A percentile compares a stretch with the other conserved stretches of the same genome.
phyloP scores from a whole-genome alignment of 2,113 vertebrate genomes.

The Carassius gibelio region DNA sequence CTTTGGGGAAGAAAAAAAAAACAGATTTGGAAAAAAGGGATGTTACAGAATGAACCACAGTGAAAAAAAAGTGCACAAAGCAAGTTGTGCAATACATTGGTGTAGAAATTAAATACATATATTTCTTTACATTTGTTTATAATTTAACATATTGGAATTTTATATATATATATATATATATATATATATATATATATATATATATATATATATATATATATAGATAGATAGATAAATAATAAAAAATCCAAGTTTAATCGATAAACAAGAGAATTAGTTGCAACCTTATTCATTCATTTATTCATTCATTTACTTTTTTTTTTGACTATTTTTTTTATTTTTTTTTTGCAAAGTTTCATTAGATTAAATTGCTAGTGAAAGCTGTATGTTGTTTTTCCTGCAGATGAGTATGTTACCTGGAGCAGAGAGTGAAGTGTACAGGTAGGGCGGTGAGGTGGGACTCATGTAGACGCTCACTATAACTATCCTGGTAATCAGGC shows the following conservation, averaged over 20 bases:
- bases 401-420: slow-evolving; percentile 1
- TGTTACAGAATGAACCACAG: neutral
- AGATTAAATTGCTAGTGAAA: neutral
- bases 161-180: too few relatives aligned
- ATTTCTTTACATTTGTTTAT: neutral
- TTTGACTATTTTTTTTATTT: neutral
- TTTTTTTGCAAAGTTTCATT: neutral
- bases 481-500: slow-evolving; percentile 61
- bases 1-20: neutral
- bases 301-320: neutral
- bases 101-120: neutral
- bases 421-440: neutral
- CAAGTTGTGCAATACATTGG: neutral
- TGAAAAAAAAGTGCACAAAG: neutral
- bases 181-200: too few relatives aligned
- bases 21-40: neutral
- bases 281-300: neutral
- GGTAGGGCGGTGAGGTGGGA: neutral
- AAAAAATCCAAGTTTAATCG: neutral
- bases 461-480: slow-evolving; percentile 10
- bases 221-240: neutral
- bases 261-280: neutral
- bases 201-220: too few relatives aligned
- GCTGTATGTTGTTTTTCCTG: neutral
- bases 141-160: neutral